These are phyloP conservation scores for Onchidella celtica DNA, from an alignment of 2,888 invertebrate genomes.

Conservation along the genomic window DNA sequence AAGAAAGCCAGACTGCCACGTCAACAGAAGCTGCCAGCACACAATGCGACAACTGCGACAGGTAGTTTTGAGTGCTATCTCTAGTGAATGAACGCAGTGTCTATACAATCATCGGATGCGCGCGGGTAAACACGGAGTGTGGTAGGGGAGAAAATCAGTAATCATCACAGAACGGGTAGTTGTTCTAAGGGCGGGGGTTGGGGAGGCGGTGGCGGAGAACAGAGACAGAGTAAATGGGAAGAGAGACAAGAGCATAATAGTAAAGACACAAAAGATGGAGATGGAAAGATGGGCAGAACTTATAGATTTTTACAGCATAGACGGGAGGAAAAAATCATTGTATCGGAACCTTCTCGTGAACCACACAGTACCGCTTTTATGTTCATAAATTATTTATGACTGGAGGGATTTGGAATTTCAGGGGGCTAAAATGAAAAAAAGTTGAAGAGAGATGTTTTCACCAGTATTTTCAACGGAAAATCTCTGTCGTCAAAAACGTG, in stretches of 20 bases:
- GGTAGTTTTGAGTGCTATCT: no score
- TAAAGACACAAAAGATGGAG: not conserved
- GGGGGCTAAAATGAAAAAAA: no score
- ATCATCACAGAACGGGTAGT: not conserved
- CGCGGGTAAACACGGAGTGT: no score
- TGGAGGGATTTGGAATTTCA: no score
- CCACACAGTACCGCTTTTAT: not conserved
- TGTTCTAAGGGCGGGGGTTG: not conserved
- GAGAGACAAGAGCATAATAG: no score
- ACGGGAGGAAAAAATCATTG: not conserved
- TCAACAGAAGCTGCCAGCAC: not conserved
- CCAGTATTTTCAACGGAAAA: no score
- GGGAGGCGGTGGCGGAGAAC: not conserved
- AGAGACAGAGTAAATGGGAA: not conserved
- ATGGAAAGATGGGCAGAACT: not conserved
- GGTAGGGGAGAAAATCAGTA: no score
- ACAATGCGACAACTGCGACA: no score
- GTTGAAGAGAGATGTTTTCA: no score
- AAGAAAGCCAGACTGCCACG: slow-evolving; percentile 7
- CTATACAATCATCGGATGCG: not conserved
- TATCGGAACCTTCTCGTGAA: slow-evolving; percentile 2
- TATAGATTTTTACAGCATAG: not conserved
- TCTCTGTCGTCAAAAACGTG: no score
- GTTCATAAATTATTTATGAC: no score
- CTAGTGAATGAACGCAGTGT: slow-evolving; percentile 8